These are phyloP conservation scores for Leuciscus idus DNA, from an alignment of 2,113 vertebrate genomes.

Conservation along the genomic window DNA sequence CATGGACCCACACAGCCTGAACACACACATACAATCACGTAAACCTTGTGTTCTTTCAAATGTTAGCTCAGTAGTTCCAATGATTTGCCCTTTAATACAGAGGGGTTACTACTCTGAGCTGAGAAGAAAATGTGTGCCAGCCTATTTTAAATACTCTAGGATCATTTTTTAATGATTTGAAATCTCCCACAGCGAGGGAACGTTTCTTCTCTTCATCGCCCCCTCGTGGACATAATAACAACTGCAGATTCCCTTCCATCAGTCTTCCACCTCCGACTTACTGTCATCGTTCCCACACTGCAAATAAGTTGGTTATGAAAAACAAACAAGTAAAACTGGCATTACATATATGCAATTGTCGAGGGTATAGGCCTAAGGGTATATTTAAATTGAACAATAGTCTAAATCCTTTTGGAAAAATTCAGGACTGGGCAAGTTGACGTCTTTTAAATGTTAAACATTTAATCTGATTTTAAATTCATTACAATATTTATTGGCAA, in stretches of 20 bases:
- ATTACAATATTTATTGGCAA: background rate
- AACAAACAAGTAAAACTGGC: background rate
- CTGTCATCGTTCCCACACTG: background rate
- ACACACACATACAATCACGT: background rate
- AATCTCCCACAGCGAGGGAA: background rate
- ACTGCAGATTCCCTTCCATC: background rate
- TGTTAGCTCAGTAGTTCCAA: background rate
- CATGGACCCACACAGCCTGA: conserved; percentile 51
- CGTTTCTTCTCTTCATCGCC: background rate
- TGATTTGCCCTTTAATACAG: background rate
- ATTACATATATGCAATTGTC: background rate
- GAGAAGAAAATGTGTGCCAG: background rate
- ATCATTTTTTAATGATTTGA: background rate
- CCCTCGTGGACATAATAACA: conserved; percentile 4
- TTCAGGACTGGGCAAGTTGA: background rate
- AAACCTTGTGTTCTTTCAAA: background rate
- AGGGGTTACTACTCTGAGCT: background rate
- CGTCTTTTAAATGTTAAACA: background rate
- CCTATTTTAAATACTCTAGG: background rate
- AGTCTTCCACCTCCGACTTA: conserved; percentile 33
- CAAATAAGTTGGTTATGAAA: background rate
- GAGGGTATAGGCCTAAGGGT: background rate
- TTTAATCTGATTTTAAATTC: background rate
- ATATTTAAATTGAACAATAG: too few relatives aligned
- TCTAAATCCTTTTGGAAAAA: background rate